Conservation (phyloP, 2,113 vertebrate species). For the Hirundichthys speculiger region DNA sequence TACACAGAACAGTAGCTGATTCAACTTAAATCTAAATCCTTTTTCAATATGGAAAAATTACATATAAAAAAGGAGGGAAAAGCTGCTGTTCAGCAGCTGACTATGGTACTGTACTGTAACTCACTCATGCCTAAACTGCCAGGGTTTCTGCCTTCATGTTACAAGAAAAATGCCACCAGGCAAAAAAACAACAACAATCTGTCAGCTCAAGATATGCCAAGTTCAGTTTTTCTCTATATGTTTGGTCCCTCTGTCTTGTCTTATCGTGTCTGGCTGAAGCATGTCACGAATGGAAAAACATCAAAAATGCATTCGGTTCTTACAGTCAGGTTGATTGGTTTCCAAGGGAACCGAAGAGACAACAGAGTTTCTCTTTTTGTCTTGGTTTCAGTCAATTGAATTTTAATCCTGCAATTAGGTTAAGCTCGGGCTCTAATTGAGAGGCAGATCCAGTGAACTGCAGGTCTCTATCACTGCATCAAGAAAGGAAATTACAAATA, state of each 20-base stretch:
- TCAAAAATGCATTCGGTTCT: constrained; percentile 49
- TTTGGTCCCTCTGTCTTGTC: constrained; percentile 24
- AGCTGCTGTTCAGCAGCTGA: constrained; percentile 4
- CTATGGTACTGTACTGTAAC: constrained; percentile 3
- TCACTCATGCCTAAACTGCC: constrained; percentile 35
- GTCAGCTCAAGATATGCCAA: constrained; percentile 45
- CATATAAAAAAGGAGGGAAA: constrained; percentile 6
- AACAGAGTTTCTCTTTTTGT: constrained; percentile 23
- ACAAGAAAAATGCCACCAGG: constrained; percentile 45
- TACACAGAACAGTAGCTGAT: constrained; percentile 17
- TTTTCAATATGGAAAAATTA: background rate
- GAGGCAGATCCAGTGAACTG: constrained; percentile 6
- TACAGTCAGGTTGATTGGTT: constrained; percentile 56
- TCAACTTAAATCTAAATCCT: constrained; percentile 8
- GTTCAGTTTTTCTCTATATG: constrained; percentile 19
- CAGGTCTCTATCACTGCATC: no score
- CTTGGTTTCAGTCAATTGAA: constrained; percentile 53
- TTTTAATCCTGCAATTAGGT: constrained; percentile 49
- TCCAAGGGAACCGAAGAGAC: constrained; percentile 60
- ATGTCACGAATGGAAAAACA: constrained; percentile 41
- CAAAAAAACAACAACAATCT: constrained; percentile 65
- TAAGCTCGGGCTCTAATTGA: constrained; percentile 45
- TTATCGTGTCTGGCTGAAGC: constrained; percentile 36
- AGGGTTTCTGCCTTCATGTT: constrained; percentile 36
- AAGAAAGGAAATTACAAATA: no score